These are phyloP conservation scores for Scolopax bukidnonensis DNA, from an alignment of 2,797 vertebrate genomes.

Conservation along the genomic window DNA sequence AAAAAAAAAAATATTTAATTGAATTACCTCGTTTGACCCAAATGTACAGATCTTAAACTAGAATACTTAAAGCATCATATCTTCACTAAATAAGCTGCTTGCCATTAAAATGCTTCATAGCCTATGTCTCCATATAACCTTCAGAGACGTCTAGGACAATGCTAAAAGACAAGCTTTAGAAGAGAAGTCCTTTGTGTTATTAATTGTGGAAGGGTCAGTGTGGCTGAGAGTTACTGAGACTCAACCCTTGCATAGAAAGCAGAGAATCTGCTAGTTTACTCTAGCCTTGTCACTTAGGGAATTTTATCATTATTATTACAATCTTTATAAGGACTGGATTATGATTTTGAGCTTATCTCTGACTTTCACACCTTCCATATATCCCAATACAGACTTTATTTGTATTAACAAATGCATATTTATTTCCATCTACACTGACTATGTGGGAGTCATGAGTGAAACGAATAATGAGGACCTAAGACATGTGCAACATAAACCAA, in stretches of 20 bases:
- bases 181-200: background rate
- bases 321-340: background rate
- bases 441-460: slow-evolving; percentile 49
- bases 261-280: background rate
- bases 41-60: background rate
- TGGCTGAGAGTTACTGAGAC: background rate
- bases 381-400: background rate
- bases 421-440: slow-evolving; percentile 14
- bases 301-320: background rate
- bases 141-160: background rate
- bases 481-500: background rate
- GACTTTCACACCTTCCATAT: background rate
- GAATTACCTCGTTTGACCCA: background rate
- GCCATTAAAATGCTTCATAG: background rate
- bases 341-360: background rate
- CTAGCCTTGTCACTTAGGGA: background rate
- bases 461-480: slow-evolving; percentile 6
- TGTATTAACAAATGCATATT: background rate
- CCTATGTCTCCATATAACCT: background rate
- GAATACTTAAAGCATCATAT: background rate
- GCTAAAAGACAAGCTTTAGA: background rate
- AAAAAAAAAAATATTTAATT: background rate
- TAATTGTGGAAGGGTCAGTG: background rate
- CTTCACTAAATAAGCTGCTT: background rate
- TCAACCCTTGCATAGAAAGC: background rate